phyloP scores from a whole-genome alignment of 2,113 vertebrate genomes.

The Brienomyrus brachyistius region DNA sequence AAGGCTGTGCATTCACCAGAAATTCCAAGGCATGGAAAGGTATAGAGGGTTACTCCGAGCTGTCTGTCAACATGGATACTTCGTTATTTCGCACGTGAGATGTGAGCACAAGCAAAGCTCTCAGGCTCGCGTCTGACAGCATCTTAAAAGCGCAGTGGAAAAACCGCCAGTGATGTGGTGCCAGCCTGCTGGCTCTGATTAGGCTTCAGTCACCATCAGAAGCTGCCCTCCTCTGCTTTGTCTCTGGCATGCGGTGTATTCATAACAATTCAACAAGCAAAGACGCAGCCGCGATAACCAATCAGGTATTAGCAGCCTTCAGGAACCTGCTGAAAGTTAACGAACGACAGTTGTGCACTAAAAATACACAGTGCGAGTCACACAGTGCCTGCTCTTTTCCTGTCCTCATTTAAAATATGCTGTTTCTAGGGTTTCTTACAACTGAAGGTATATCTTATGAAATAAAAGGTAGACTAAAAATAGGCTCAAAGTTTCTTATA shows the following conservation, averaged over 20 bases:
- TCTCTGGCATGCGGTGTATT: background rate
- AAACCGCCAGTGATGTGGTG: background rate
- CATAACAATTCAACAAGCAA: background rate
- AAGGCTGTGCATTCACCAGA: background rate
- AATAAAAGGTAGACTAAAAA: background rate
- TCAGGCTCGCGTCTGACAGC: background rate
- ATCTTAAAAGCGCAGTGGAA: too few relatives aligned
- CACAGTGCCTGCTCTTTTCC: background rate
- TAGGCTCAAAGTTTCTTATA: background rate
- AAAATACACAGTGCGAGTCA: background rate
- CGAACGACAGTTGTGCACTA: background rate
- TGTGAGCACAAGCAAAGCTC: background rate
- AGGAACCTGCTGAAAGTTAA: background rate
- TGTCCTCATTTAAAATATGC: background rate
- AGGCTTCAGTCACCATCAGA: constrained; percentile 4
- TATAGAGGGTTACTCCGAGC: background rate
- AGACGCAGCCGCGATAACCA: background rate
- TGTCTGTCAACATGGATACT: background rate
- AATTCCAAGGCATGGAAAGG: background rate
- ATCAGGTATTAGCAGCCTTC: background rate
- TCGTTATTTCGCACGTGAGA: background rate
- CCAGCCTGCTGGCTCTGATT: background rate
- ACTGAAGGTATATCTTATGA: background rate
- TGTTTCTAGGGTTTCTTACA: background rate
- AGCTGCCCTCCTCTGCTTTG: background rate